Conservation (phyloP, 2,888 invertebrate species). For the Leptinotarsa juncta region DNA sequence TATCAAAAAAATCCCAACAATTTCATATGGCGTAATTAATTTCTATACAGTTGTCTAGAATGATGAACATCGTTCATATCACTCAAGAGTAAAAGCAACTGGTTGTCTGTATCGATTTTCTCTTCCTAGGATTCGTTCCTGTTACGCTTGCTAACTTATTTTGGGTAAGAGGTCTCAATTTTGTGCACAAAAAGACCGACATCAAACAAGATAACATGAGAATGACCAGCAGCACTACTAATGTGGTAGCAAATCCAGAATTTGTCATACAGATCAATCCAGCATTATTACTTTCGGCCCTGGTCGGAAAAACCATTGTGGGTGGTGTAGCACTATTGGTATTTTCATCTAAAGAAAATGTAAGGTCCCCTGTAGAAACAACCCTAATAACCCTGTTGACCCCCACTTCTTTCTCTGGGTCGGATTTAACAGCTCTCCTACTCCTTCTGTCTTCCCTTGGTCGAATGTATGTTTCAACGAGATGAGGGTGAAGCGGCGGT, state of each 20-base stretch:
- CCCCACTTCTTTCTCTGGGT: slow-evolving; percentile 85
- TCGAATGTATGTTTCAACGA: slow-evolving; percentile 74
- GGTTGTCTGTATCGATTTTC: slow-evolving; percentile 64
- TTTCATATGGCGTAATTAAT: neutral
- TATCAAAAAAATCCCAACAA: neutral
- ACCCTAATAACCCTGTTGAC: slow-evolving; percentile 88
- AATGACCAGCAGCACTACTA: slow-evolving; percentile 85
- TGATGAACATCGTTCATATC: neutral
- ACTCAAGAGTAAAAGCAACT: slow-evolving; percentile 76
- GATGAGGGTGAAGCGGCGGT: slow-evolving; percentile 72
- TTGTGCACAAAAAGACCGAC: slow-evolving; percentile 86
- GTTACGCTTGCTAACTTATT: slow-evolving; percentile 56
- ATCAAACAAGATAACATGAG: slow-evolving; percentile 86
- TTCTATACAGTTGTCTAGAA: neutral
- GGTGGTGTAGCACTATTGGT: slow-evolving; percentile 70
- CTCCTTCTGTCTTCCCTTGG: slow-evolving; percentile 80
- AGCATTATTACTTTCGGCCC: slow-evolving; percentile 66
- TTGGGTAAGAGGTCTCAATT: slow-evolving; percentile 78
- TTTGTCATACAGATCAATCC: slow-evolving; percentile 93
- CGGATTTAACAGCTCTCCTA: slow-evolving; percentile 69
- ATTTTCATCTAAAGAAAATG: slow-evolving; percentile 83
- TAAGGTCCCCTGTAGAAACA: slow-evolving; percentile 90
- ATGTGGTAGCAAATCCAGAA: slow-evolving; percentile 89
- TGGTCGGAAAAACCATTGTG: slow-evolving; percentile 79
- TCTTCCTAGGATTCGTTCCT: slow-evolving; percentile 44